Evolutionary conservation across 2,797 vertebrate species (phyloP), one percentile per base, ranked within the genome.

Genomic region (Eremophila alpestris): DNA sequence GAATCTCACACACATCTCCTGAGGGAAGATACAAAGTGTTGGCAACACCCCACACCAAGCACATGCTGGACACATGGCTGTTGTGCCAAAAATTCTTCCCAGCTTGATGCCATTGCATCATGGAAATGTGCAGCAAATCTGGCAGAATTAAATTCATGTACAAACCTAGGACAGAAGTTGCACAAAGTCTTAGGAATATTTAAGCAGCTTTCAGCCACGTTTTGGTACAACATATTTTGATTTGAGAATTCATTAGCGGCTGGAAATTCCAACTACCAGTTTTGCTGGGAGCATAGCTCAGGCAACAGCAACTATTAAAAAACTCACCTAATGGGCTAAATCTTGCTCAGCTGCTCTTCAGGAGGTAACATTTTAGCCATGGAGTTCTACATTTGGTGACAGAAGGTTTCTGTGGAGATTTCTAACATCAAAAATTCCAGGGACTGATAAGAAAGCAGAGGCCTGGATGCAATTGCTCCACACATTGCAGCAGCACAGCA

Each of bases 41-140:
- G 58, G 27, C 5, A 80, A 43, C 48, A 19, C 15, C 5, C 16
- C 5, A 5, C 23, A 55, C 21, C 15, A 4, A 41, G 41, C 11
- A 83, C 7, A 0, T 9, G 2, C 3, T 5, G 62, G 32, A 68
- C 69, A 60, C 21, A 3, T 0, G 4, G 43, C 64, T 64, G 21
- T 23, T 40, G 51, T 40, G 45, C n/a, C 71, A 77, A 10, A n/a
- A 70, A 19, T 58, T 52, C 71, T 58, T 52, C 64, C 21, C 79
- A 64, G 71, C 21, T 30, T 10, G 12, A n/a, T 38, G 59, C 71
- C 4, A 2, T 1, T 32, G 27, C 69, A 32, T n/a, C 29, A 3
- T 5, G 9, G 67, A 68, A 84, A 40, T 3, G 52, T 22, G 70
- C 63, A 55, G 52, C 43, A 51, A 22, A 20, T 41, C 30, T 40